A percentile compares a stretch with the other conserved stretches of the same genome.
Conservation (phyloP, 1,140 invertebrate species). For the Palaemon carinicauda region DNA sequence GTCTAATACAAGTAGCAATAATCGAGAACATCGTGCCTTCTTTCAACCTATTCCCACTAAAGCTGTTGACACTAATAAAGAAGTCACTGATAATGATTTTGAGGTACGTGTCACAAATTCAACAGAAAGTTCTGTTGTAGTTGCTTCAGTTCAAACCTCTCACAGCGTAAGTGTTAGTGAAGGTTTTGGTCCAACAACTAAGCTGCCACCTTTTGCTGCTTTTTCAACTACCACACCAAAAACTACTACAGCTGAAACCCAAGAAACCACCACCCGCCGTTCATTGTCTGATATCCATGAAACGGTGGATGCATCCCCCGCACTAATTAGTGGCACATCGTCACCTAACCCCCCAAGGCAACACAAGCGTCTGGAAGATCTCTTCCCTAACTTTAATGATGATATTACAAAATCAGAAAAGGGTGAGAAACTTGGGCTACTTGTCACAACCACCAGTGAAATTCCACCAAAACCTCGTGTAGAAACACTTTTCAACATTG, state of each 20-base stretch:
- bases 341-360: neutral
- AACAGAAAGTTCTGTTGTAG: conserved; percentile 42
- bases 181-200: neutral
- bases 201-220: neutral
- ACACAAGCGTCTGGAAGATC: conserved; percentile 12
- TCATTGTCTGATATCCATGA: conserved; percentile 30
- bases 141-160: conserved; percentile 42
- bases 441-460: neutral
- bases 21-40: conserved; percentile 10
- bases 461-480: conserved; percentile 11
- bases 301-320: conserved; percentile 36
- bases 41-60: neutral
- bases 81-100: neutral
- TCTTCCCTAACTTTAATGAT: neutral
- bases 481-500: conserved; percentile 46
- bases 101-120: conserved; percentile 42
- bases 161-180: conserved; percentile 32
- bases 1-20: neutral
- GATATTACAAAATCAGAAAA: neutral
- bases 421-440: neutral
- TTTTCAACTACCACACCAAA: neutral
- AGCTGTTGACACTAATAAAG: neutral
- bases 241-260: neutral
- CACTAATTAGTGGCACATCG: neutral
- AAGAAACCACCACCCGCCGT: conserved; percentile 19